Conservation (phyloP, 2,113 vertebrate species). For the Sceloporus undulatus region DNA sequence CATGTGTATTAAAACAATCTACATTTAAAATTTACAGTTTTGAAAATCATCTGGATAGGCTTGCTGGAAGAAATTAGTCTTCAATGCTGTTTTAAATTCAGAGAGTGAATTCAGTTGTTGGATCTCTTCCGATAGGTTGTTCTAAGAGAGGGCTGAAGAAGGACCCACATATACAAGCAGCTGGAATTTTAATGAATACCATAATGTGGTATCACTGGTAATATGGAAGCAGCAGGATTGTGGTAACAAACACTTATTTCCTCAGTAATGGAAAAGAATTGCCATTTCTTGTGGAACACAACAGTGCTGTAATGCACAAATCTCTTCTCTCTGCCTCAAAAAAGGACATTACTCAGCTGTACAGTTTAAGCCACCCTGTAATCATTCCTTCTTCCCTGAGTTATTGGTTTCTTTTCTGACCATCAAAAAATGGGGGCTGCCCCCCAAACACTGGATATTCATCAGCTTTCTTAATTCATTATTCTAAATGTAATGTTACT, state of each 20-base stretch:
- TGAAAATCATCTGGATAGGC: no score
- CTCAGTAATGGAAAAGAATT: neutral
- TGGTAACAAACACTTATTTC: slow-evolving; percentile 7
- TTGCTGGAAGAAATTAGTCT: no score
- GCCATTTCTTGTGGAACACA: neutral
- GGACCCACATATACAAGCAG: neutral
- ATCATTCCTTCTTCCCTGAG: neutral
- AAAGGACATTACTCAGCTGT: neutral
- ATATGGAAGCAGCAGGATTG: neutral
- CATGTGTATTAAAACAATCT: no score
- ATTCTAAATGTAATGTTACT: neutral
- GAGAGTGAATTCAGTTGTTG: no score
- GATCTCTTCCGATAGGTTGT: no score
- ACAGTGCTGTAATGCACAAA: neutral
- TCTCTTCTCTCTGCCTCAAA: neutral
- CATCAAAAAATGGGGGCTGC: neutral
- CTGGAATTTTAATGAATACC: neutral
- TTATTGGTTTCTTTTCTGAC: neutral
- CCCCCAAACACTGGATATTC: neutral
- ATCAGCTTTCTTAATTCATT: neutral
- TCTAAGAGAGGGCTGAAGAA: no score
- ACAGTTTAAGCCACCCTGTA: slow-evolving; percentile 2
- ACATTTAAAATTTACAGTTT: no score
- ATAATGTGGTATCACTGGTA: neutral
- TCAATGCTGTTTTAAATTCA: no score